These are phyloP conservation scores for Scolopax mira DNA, from an alignment of 2,113 vertebrate species.

Conservation along the genomic window DNA sequence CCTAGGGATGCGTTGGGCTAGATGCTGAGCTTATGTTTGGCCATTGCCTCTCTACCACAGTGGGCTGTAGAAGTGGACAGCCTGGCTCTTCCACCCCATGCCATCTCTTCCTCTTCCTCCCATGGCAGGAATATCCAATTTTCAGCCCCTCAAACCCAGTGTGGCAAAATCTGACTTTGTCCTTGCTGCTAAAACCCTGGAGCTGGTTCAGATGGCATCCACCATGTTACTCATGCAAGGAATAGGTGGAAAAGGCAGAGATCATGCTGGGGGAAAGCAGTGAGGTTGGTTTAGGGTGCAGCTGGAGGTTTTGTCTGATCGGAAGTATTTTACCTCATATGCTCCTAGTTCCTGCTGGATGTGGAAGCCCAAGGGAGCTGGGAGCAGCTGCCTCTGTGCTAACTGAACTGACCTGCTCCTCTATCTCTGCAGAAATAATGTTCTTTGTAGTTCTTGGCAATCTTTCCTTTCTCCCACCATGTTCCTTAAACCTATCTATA, in stretches of 20 bases:
- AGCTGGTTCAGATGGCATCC: background rate
- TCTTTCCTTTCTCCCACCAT: background rate
- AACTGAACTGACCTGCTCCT: background rate
- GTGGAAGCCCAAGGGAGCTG: background rate
- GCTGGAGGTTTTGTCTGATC: background rate
- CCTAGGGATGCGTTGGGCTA: background rate
- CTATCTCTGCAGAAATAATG: background rate
- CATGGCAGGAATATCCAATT: background rate
- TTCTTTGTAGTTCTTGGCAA: background rate
- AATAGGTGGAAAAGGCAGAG: background rate
- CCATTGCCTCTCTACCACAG: background rate
- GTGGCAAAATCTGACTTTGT: background rate
- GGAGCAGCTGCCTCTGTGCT: background rate
- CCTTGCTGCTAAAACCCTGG: background rate
- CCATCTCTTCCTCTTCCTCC: background rate
- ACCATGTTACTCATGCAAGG: background rate
- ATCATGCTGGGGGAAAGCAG: background rate
- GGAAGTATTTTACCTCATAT: background rate
- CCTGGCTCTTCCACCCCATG: background rate
- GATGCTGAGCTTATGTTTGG: background rate
- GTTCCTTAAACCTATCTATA: background rate
- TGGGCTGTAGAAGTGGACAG: background rate
- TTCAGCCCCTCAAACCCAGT: background rate
- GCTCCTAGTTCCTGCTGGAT: background rate
- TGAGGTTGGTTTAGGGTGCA: background rate